Conservation (phyloP, 2,113 vertebrate genomes). For the Strix aluco region DNA sequence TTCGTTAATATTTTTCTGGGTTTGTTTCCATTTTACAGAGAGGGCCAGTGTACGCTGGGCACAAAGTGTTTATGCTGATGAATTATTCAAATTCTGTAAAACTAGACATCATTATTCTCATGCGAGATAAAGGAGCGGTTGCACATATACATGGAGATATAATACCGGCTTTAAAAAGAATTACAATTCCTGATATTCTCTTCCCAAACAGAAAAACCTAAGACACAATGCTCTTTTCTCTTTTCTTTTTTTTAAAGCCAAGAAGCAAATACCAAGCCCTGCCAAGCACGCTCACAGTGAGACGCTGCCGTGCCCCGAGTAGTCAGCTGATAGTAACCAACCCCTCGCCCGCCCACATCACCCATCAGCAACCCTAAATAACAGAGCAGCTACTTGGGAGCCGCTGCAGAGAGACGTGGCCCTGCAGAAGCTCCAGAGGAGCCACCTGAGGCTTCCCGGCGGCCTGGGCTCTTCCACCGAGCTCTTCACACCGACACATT, state of each 20-base stretch:
- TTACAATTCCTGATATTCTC: not conserved
- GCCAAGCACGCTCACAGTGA: not conserved
- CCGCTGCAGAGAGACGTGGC: not conserved
- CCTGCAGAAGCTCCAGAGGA: not conserved
- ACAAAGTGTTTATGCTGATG: not conserved
- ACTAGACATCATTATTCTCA: constrained; percentile 8
- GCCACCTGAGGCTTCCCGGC: not conserved
- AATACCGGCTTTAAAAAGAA: not conserved
- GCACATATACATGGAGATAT: not conserved
- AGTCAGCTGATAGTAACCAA: not conserved
- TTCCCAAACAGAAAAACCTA: not conserved
- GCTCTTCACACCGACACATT: not conserved
- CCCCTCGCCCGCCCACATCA: not conserved
- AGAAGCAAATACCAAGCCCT: not conserved
- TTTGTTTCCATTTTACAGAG: not conserved
- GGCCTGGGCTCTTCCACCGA: not conserved
- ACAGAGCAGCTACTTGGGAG: fast-evolving
- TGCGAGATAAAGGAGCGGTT: not conserved
- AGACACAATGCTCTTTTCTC: not conserved
- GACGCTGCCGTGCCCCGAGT: fast-evolving
- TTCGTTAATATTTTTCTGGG: not conserved
- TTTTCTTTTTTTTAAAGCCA: not conserved
- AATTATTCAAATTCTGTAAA: constrained; percentile 47
- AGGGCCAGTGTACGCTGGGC: not conserved
- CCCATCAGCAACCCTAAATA: fast-evolving